Evolutionary conservation across 2,888 invertebrate genomes (phyloP), one percentile per base, ranked within the genome.

Genomic region (Mesodorylaimus sp.): DNA sequence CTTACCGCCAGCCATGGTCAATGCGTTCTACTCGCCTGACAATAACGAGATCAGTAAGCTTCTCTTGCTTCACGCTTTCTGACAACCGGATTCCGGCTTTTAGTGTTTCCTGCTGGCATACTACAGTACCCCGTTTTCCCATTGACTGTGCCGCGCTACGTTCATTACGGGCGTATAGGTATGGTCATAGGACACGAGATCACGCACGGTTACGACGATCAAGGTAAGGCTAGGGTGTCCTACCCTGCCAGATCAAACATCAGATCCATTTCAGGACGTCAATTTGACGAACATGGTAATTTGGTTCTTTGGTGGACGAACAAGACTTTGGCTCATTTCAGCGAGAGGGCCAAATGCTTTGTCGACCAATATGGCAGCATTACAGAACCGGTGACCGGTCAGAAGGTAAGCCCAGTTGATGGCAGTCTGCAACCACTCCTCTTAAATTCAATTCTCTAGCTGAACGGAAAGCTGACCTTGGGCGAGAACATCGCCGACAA

Each of bases 401-500:
- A 56, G 50, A 55, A 57, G 43, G 56, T 56, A 39, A 19, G 7
- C 41, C 5, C 7, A 13, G 13, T 45, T 45, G 5, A 16, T 27
- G 16, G n/a, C 45, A 16, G 13, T n/a, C 10, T 43, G 7, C 45
- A n/a, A 46, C 7, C 16, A 46, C 5, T 16, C 45, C 10, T 46
- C 13, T 16, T 21, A 50, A 45, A n/a, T 2, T 2, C 25, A 1
- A 13, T 41, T 16, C 49, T 45, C 45, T 48, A 58, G 57, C 50
- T 60, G 7, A 59, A 60, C 43, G 61, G 61, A 37, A 54, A 55
- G 36, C 52, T 58, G 45, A 61, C 61, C n/a, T 54, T 60, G 10
- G 59, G 58, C 3, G 61, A 61, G 49, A 61, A 61, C 51, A 61
- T 61, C 36, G 61, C 61, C 1, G 61, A 61, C 51, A 59, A 59